Conservation (phyloP, 2,888 invertebrate species). For the Temnothorax unifasciatus region DNA sequence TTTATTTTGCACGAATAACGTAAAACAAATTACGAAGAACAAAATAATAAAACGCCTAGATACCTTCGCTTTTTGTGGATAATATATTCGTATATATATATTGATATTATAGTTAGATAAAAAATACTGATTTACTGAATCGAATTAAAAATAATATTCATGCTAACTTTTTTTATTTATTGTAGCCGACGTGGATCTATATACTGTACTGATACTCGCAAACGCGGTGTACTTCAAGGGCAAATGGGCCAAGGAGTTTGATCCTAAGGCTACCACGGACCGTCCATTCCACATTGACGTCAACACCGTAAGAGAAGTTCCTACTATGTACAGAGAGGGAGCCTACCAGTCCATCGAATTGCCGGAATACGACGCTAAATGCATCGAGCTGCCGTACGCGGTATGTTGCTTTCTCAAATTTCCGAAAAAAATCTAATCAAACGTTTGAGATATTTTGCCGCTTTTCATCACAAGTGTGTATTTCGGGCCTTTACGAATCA, state of each 20-base stretch:
- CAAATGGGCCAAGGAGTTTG: constrained; percentile 91
- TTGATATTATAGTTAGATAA: background rate
- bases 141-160: background rate
- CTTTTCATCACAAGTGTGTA: constrained; percentile 7
- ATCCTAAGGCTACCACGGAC: constrained; percentile 87
- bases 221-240: constrained; percentile 96
- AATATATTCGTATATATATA: background rate
- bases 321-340: constrained; percentile 91
- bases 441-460: background rate
- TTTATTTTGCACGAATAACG: background rate
- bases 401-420: constrained; percentile 76
- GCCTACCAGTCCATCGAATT: constrained; percentile 86
- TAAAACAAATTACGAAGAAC: background rate
- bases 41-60: background rate
- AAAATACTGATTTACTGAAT: background rate
- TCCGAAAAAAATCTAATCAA: background rate
- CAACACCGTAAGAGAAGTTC: constrained; percentile 88
- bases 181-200: constrained; percentile 87
- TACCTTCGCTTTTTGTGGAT: background rate
- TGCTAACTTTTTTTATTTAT: background rate
- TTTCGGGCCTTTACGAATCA: background rate
- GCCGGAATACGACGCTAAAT: constrained; percentile 88
- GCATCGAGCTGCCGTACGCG: constrained; percentile 91
- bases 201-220: constrained; percentile 91
- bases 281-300: constrained; percentile 89